Conservation (phyloP, 1,140 invertebrate genomes). For the Melipona quadrifasciata region DNA sequence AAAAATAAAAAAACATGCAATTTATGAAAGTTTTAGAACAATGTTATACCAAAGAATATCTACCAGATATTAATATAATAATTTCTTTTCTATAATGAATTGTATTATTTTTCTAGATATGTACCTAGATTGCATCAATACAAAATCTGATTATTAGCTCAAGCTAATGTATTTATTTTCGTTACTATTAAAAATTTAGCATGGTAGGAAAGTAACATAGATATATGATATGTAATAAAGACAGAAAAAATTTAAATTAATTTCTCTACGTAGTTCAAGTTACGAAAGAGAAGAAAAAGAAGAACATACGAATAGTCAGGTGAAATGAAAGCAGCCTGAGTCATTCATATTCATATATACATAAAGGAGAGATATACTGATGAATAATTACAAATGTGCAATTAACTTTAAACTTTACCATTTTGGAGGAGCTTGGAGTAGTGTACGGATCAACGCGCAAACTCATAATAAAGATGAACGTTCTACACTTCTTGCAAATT, state of each 20-base stretch:
- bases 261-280: background rate
- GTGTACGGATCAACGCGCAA: background rate
- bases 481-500: background rate
- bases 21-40: background rate
- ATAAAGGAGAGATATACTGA: background rate
- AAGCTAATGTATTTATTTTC: background rate
- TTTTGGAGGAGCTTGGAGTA: constrained; percentile 22
- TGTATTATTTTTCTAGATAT: background rate
- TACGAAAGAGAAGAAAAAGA: background rate
- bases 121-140: background rate
- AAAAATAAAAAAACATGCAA: background rate
- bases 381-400: background rate
- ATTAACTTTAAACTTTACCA: constrained; percentile 51
- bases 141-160: background rate
- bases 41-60: background rate
- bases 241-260: background rate
- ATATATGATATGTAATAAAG: background rate
- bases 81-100: background rate
- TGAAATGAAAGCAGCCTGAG: background rate
- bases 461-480: constrained; percentile 1
- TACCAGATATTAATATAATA: background rate
- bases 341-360: background rate
- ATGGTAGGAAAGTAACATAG: too few relatives aligned
- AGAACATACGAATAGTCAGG: background rate
- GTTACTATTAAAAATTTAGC: background rate